Evolutionary conservation across 2,888 invertebrate genomes (phyloP).

Genomic region (Pasiphila rectangulata): DNA sequence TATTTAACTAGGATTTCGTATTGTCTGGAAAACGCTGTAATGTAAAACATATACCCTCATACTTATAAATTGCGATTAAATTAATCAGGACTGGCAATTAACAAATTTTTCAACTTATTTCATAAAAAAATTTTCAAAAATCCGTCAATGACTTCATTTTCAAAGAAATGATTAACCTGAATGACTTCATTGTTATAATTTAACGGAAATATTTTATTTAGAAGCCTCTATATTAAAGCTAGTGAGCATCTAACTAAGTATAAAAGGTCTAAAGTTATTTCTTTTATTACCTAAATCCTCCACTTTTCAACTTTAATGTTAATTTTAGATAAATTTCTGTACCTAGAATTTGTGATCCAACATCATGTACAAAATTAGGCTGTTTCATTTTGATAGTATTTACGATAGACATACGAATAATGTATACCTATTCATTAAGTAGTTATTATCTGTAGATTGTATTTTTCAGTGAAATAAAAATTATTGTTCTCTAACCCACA

Average conservation of each 20-base stretch:
- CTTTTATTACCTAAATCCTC: slow-evolving; percentile 7
- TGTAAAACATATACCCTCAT: neutral
- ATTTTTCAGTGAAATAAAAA: slow-evolving; percentile 50
- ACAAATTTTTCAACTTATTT: too few relatives aligned
- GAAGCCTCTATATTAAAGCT: too few relatives aligned
- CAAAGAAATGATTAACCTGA: too few relatives aligned
- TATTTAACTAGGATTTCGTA: too few relatives aligned
- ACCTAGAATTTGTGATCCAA: slow-evolving; percentile 23
- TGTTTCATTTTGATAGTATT: slow-evolving; percentile 35
- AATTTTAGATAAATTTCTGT: slow-evolving; percentile 17
- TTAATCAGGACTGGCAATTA: too few relatives aligned
- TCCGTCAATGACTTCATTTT: too few relatives aligned
- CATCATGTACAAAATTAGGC: slow-evolving; percentile 45
- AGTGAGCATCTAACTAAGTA: too few relatives aligned
- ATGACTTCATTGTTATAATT: too few relatives aligned
- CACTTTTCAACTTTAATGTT: slow-evolving; percentile 1
- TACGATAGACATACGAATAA: slow-evolving; percentile 25
- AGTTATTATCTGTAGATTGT: slow-evolving; percentile 35
- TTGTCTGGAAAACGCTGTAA: neutral
- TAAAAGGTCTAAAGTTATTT: too few relatives aligned
- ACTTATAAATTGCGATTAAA: too few relatives aligned
- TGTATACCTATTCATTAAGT: slow-evolving; percentile 34
- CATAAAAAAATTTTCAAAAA: too few relatives aligned
- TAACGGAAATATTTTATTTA: too few relatives aligned
- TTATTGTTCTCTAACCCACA: slow-evolving; percentile 31